phyloP scores from a whole-genome alignment of 2,797 vertebrate genomes.

The Oreochromis grahami region DNA sequence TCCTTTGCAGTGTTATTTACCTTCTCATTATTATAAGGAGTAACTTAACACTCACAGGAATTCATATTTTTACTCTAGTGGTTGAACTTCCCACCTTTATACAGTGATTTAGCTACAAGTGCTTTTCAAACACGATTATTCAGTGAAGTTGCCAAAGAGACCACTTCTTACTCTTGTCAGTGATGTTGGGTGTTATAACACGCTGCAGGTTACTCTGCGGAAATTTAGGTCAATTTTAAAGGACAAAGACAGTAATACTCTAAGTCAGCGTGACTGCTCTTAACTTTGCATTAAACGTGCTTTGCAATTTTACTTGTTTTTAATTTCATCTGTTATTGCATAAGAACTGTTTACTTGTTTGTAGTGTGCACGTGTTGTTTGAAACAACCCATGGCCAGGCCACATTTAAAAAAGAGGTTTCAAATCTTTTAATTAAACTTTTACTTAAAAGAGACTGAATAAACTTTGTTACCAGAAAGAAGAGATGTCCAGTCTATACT shows the following conservation, averaged over 20 bases:
- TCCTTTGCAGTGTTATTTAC: not conserved
- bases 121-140: not conserved
- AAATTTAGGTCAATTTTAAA: not conserved
- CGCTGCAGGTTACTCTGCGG: not conserved
- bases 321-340: not conserved
- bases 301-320: not conserved
- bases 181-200: not conserved
- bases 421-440: not conserved
- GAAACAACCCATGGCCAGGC: not conserved
- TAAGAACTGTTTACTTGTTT: not conserved
- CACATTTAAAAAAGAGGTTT: not conserved
- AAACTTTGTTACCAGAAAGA: not conserved
- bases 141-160: not conserved
- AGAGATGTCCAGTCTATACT: no score
- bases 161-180: not conserved
- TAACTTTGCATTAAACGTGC: not conserved
- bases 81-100: not conserved
- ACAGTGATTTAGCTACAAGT: not conserved
- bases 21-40: not conserved
- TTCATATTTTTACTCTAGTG: not conserved
- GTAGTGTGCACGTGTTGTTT: accelerated
- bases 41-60: not conserved
- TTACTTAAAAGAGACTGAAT: not conserved
- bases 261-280: not conserved
- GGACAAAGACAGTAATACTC: accelerated